Percentiles rank a stretch among this genome's conserved stretches.
phyloP scores from a whole-genome alignment of 2,888 invertebrate species.

The Drosophila rubida region DNA sequence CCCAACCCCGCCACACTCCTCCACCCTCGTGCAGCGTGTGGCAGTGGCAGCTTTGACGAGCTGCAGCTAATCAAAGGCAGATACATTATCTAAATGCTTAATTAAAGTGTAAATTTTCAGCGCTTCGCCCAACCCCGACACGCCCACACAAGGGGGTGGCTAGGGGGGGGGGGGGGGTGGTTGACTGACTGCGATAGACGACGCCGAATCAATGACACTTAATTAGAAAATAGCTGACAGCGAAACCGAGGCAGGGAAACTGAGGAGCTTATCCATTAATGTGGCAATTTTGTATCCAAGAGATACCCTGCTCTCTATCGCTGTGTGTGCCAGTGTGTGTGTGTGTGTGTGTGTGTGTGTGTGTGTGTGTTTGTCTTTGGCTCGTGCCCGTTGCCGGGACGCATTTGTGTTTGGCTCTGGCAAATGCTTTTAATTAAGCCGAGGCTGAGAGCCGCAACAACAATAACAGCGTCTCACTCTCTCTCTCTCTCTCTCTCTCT shows the following conservation, averaged over 20 bases:
- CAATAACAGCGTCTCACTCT: constrained; percentile 4
- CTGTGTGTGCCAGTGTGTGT: constrained; percentile 1
- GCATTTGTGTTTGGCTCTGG: constrained; percentile 36
- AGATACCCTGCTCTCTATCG: constrained; percentile 59
- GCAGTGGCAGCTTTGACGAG: neutral
- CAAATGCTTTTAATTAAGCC: constrained; percentile 73
- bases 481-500: constrained; percentile 3
- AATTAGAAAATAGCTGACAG: constrained; percentile 70
- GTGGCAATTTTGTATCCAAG: constrained; percentile 66
- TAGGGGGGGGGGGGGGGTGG: neutral
- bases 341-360: constrained; percentile 14
- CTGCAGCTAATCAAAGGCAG: constrained; percentile 68
- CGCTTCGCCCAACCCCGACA: constrained; percentile 36
- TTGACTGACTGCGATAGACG: constrained; percentile 20
- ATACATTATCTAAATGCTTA: constrained; percentile 71
- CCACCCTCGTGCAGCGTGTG: neutral
- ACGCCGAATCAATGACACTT: constrained; percentile 77
- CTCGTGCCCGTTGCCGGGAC: constrained; percentile 32
- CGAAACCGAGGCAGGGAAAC: neutral
- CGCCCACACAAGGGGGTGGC: constrained; percentile 16
- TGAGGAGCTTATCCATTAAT: constrained; percentile 45
- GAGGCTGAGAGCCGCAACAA: constrained; percentile 14
- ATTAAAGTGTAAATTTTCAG: constrained; percentile 76
- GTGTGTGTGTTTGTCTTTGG: constrained; percentile 48
- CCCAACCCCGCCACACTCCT: neutral